Base-by-base conservation (phyloP, 2,797 vertebrate genomes). In the Hipposideros larvatus region DNA sequence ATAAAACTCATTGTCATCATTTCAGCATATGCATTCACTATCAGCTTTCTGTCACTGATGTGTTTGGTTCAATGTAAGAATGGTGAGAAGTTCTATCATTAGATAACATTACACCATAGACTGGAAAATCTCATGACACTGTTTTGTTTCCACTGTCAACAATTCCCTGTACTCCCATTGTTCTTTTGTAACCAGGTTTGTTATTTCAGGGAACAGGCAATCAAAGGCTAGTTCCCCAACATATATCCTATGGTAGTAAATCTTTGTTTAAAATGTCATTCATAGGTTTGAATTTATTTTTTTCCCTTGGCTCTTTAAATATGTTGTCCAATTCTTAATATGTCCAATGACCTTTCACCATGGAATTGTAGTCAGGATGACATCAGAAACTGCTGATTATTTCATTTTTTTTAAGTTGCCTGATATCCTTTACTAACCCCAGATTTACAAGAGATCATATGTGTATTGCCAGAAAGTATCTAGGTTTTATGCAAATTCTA, bases 161-260 rank as follows among this genome's bases (percentile, higher is more conserved):
- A 98, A 96, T 96, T 77, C 77, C 90, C 74, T 90, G 91, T 85
- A 68, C 71, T 77, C 63, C 89, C 90, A 98, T 97, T 98, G 98
- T 98, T 98, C 92, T 97, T 94, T 80, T 48, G 84, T 78, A 79
- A 53, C 71, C 28, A 87, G 74, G 37, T 95, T 91, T 98, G 97
- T 98, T 98, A 97, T 98, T 98, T 98, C 97, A 98, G 98, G 96
- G 87, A 88, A 80, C 85, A 94, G 78, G 66, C 89, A 94, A 96
- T 96, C 96, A 97, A 98, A 96, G 91, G 68, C 71, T 61, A 88
- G 80, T 95, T 97, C 73, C 85, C 43, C 80, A 87, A 59, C 74
- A 89, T 90, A 87, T 92, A 93, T 98, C 97, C 95, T 96, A 92
- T 95, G 75, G 73, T 86, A 93, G 31, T 97, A 97, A 97, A 97